Conservation (phyloP, 2,888 invertebrate species). For the Apoderus coryli region DNA sequence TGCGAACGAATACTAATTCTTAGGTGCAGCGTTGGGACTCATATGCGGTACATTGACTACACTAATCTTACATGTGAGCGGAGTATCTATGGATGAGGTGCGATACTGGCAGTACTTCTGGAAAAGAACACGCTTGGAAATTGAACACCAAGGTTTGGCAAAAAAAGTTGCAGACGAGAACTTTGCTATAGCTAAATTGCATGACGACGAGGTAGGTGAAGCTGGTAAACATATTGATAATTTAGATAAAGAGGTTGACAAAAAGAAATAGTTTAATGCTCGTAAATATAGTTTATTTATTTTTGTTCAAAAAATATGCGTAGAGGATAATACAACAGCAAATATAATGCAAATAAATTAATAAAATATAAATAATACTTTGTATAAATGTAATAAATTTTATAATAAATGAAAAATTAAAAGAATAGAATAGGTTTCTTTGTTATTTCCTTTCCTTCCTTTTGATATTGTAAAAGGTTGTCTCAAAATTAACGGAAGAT, state of each 20-base stretch:
- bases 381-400: no score
- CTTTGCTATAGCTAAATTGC: conserved; percentile 21
- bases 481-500: no score
- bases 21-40: conserved; percentile 45
- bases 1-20: conserved; percentile 18
- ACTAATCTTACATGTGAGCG: conserved; percentile 40
- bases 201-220: conserved; percentile 19
- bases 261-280: no score
- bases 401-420: no score
- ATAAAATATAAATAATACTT: no score
- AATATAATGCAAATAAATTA: no score
- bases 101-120: conserved; percentile 43
- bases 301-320: no score
- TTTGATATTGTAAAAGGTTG: no score
- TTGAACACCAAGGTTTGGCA: conserved; percentile 25
- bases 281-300: no score
- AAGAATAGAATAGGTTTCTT: no score
- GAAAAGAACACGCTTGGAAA: conserved; percentile 29
- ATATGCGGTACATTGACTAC: conserved; percentile 42
- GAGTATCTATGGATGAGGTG: conserved; percentile 48
- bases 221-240: conserved; percentile 20
- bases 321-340: no score
- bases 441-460: no score
- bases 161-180: conserved; percentile 24
- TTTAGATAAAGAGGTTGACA: conserved; percentile 16